These are phyloP conservation scores for Physella acuta DNA, from an alignment of 1,140 invertebrate species.

Conservation along the genomic window DNA sequence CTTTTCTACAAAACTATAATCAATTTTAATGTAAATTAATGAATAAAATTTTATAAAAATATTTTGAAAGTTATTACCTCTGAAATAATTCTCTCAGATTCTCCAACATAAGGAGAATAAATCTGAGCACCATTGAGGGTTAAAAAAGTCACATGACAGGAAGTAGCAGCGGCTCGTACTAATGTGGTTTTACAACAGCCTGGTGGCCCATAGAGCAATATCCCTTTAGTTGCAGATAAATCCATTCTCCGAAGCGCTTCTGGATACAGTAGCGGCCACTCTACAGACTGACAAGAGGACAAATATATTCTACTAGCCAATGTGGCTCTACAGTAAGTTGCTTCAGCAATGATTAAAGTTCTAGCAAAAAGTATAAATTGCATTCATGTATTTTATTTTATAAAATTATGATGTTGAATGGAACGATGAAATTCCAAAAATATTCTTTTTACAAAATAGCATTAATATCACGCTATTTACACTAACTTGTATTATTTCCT, in stretches of 20 bases:
- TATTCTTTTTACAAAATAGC: no score
- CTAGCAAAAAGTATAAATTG: no score
- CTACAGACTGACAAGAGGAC: constrained; percentile 46
- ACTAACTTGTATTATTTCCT: constrained; percentile 81
- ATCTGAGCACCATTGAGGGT: constrained; percentile 69
- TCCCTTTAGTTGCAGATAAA: constrained; percentile 46
- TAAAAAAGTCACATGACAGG: constrained; percentile 65
- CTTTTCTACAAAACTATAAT: no score
- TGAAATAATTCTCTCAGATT: constrained; percentile 67
- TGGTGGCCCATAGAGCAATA: constrained; percentile 54
- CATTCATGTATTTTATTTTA: no score
- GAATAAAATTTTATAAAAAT: not conserved
- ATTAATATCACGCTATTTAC: no score
- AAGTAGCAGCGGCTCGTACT: constrained; percentile 50
- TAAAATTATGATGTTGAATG: no score
- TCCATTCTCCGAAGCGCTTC: constrained; percentile 50
- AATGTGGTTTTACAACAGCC: constrained; percentile 57
- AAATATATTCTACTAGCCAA: no score
- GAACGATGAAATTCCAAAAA: no score
- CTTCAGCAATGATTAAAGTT: no score
- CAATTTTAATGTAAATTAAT: no score
- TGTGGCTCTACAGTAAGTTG: no score
- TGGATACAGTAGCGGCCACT: constrained; percentile 54
- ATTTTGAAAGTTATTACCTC: constrained; percentile 49
- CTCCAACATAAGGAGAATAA: constrained; percentile 71